Evolutionary conservation across 2,113 vertebrate species (phyloP), one percentile per base, ranked within the genome.

Genomic region (Eclectus roratus): DNA sequence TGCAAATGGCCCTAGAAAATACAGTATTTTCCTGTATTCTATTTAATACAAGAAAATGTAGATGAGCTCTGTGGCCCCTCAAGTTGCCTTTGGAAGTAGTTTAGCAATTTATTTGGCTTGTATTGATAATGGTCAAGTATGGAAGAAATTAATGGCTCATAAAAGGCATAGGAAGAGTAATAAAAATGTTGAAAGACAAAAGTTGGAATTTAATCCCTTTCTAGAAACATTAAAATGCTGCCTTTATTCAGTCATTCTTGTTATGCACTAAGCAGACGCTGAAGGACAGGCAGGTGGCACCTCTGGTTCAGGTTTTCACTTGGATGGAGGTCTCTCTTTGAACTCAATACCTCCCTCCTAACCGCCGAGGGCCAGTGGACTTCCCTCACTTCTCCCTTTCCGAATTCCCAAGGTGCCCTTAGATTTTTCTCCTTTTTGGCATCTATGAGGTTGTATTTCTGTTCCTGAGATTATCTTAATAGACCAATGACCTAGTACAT

Each of bases 161-260:
- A 91, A 94, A 94, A 91, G 64, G 56, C 56, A 41, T 4, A 68
- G 78, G 52, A 87, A 71, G 65, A 21, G 25, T 50, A 68, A 89
- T 79, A 93, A 93, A 96, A 92, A 56, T 5, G 7, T 19, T 89
- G 52, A 89, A 87, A 92, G 72, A 84, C 61, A 91, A 92, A 81
- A 68, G 56, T 7, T 81, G 89, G 73, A 93, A 94, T 91, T 89
- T 16, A 93, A 89, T 94, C 77, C 63, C 44, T 92, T 80, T 50
- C 58, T 9, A 80, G 80, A 25, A 85, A 68, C 29, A 11, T 92
- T 87, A 76, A 95, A 92, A 78, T 10, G 27, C 86, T 92, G 93
- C 70, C 65, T 93, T 91, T 72, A 39, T 88, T 58, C 83, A 74
- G 61, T 12, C 19, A 13, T 43, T 50, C 12, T 72, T 86, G 78